Conservation (phyloP, 1,140 invertebrate species). For the Bombus sylvicola region DNA sequence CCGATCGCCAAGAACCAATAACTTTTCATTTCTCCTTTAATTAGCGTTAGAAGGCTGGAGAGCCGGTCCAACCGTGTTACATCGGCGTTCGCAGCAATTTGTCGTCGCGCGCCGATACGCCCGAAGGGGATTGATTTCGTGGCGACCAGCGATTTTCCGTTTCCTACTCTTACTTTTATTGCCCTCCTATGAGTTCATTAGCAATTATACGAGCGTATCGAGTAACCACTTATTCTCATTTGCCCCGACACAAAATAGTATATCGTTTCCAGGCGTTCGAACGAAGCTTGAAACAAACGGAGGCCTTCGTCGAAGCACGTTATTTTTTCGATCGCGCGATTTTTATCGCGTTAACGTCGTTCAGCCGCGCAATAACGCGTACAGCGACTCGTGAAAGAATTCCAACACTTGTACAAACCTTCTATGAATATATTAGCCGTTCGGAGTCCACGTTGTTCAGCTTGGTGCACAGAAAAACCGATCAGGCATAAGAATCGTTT, state of each 20-base stretch:
- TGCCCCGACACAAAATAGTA: constrained; percentile 26
- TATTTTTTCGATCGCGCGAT: neutral
- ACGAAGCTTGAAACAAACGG: neutral
- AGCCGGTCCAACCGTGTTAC: constrained; percentile 30
- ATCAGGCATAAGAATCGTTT: too few species aligned
- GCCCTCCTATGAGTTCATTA: constrained; percentile 40
- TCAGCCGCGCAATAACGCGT: neutral
- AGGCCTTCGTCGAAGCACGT: neutral
- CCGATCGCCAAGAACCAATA: constrained; percentile 48
- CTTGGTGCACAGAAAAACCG: too few species aligned
- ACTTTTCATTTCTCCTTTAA: constrained; percentile 66
- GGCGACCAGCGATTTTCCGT: constrained; percentile 41
- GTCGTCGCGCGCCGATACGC: constrained; percentile 36
- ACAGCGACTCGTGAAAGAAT: too few species aligned
- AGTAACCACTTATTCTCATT: constrained; percentile 44
- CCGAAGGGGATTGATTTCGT: constrained; percentile 56
- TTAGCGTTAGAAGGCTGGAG: constrained; percentile 49
- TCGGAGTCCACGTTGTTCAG: too few species aligned
- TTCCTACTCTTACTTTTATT: constrained; percentile 49
- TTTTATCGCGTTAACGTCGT: constrained; percentile 5
- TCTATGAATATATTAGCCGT: too few species aligned
- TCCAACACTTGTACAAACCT: too few species aligned
- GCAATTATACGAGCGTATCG: constrained; percentile 45
- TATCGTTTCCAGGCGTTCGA: constrained; percentile 16
- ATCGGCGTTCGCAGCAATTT: constrained; percentile 48